Evolutionary conservation across 2,888 invertebrate genomes (phyloP).

Genomic region (Pterostichus niger): DNA sequence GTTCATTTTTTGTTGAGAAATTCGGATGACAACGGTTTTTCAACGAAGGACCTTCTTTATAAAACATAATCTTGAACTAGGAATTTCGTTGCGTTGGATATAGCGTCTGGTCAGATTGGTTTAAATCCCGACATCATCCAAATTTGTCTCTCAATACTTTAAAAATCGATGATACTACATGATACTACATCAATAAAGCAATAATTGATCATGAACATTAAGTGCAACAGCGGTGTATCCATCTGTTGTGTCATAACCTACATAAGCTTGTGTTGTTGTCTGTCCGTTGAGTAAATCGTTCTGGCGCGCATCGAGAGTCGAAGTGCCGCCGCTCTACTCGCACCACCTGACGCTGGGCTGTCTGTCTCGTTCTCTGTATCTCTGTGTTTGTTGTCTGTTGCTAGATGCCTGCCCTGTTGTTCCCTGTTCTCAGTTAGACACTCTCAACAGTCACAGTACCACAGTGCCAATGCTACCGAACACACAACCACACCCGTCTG

Average conservation of each 20-base stretch:
- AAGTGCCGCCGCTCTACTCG: slow-evolving; percentile 40
- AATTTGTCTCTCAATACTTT: no score
- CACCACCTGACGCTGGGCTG: slow-evolving; percentile 57
- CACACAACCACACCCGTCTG: slow-evolving; percentile 76
- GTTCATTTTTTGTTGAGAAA: no score
- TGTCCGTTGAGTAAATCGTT: slow-evolving; percentile 37
- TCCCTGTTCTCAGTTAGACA: slow-evolving; percentile 92
- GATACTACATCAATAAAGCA: slow-evolving; percentile 1
- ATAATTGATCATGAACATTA: background rate
- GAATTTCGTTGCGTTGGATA: no score
- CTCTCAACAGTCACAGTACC: slow-evolving; percentile 83
- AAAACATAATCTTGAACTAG: no score
- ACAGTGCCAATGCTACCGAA: slow-evolving; percentile 79
- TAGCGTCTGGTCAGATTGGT: no score
- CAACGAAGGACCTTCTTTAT: no score
- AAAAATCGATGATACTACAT: background rate
- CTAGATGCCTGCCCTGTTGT: slow-evolving; percentile 95
- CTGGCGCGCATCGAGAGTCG: slow-evolving; percentile 44
- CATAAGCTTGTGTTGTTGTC: slow-evolving; percentile 40
- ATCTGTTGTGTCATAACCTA: slow-evolving; percentile 27
- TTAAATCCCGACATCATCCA: no score
- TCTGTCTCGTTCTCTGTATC: slow-evolving; percentile 65
- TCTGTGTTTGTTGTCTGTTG: slow-evolving; percentile 90
- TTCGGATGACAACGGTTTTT: no score
- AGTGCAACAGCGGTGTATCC: slow-evolving; percentile 1